These are phyloP conservation scores for Dromas ardeola DNA, from an alignment of 2,113 vertebrate genomes.

Conservation along the genomic window DNA sequence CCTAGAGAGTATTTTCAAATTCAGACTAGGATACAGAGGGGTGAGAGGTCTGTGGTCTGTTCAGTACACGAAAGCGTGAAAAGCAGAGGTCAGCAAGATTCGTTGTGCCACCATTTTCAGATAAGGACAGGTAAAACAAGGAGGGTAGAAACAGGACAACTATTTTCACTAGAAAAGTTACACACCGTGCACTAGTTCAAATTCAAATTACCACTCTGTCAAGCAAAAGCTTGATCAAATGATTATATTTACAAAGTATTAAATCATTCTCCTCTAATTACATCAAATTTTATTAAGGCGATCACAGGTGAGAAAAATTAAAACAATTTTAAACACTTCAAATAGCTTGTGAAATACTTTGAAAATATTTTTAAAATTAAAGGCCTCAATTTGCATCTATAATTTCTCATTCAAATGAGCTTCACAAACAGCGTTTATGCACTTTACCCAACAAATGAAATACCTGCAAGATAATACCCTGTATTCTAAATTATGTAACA, in stretches of 20 bases:
- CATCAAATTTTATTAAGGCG: not conserved
- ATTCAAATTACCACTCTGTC: not conserved
- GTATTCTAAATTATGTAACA: not conserved
- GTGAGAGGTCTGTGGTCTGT: not conserved
- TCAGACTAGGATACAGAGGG: not conserved
- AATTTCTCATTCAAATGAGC: not conserved
- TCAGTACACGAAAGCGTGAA: not conserved
- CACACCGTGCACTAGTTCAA: not conserved
- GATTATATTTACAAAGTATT: not conserved
- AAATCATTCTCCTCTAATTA: not conserved
- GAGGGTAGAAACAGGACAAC: not conserved
- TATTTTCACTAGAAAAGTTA: not conserved
- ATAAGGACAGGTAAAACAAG: not conserved
- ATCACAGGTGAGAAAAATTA: not conserved
- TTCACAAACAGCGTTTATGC: not conserved
- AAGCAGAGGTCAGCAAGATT: not conserved
- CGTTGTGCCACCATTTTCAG: not conserved
- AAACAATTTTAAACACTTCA: not conserved
- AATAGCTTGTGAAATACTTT: not conserved
- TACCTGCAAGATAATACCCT: not conserved
- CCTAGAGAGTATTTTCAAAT: not conserved
- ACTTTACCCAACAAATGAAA: not conserved
- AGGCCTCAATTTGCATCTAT: not conserved
- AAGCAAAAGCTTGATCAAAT: not conserved
- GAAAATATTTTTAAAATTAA: not conserved